Conservation (phyloP, 1,140 invertebrate species). For the Drosophila sp. region DNA sequence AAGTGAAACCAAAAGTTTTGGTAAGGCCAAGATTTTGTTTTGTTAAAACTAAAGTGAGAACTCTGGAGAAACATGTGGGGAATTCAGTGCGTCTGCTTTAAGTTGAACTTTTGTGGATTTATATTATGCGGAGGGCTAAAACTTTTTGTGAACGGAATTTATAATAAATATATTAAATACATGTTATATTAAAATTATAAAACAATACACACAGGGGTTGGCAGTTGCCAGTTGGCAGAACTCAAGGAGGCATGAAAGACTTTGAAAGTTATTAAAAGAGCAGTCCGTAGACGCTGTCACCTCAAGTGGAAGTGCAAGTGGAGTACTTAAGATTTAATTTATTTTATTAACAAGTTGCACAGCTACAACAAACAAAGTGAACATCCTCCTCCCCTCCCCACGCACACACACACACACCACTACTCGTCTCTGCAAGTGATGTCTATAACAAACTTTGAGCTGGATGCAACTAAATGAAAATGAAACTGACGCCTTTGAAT, state of each 20-base stretch:
- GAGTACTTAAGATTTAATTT: slow-evolving; percentile 54
- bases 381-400: background rate
- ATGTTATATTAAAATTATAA: slow-evolving; percentile 56
- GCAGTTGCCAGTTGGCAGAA: background rate
- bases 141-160: slow-evolving; percentile 30
- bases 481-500: slow-evolving; percentile 36
- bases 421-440: background rate
- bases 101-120: slow-evolving; percentile 23
- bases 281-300: slow-evolving; percentile 7
- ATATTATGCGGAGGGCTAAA: slow-evolving; percentile 9
- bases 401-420: no score
- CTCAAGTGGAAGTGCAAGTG: slow-evolving; percentile 22
- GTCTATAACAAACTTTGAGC: slow-evolving; percentile 23
- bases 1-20: no score
- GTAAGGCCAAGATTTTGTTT: no score
- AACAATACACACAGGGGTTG: background rate
- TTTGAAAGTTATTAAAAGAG: slow-evolving; percentile 33
- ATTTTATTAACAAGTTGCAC: slow-evolving; percentile 63
- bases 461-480: slow-evolving; percentile 38
- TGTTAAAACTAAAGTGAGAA: no score
- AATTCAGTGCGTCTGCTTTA: background rate
- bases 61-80: slow-evolving; percentile 1
- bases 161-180: slow-evolving; percentile 62
- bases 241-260: slow-evolving; percentile 13
- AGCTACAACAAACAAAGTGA: slow-evolving; percentile 6